Base-by-base conservation (phyloP, 1,140 invertebrate genomes). In the Batillaria attramentaria region DNA sequence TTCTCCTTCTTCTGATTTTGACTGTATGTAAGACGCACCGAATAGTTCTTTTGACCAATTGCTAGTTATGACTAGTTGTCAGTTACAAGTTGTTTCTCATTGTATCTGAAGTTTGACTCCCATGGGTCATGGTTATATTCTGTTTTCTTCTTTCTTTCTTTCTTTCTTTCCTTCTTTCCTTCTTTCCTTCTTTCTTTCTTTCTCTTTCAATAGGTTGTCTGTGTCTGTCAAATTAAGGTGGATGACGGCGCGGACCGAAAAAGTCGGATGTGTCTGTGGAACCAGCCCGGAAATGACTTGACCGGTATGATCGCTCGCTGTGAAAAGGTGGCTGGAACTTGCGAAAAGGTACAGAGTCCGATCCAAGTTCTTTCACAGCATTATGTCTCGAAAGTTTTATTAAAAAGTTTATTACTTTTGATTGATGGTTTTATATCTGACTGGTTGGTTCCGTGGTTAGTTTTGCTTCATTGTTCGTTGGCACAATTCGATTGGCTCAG, bases 261-360 rank as follows among this genome's bases (percentile, higher is more conserved):
- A 60, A 83, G 73, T 39, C 81, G 74, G 43, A n/a, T 84, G 62
- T 77, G 76, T 46, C 33, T 87, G 24, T 88, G 87, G 87, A 82
- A 84, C 39, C 81, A 87, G 50, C 86, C 86, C 33, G 86, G 84
- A 80, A 81, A 87, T 86, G 87, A 88, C 84, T 81, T 88, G 74
- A 88, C 87, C 28, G 87, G 87, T 28, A 84, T 86, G 80, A 70
- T 87, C 24, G 82, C 86, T 10, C 72, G 86, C 46, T 83, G 80
- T 35, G 82, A 84, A 68, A 88, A 88, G 66, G 80, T 88, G 42
- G 86, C 84, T 8, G 80, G 81, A 24, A 86, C 68, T 20, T 70
- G 68, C 42, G 18, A 20, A 43, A 31, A 46, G 24, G 33, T 24
- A 70, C 37, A 43, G 5, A 46, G 24, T 6, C 4, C 39, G 41